Base-by-base conservation (phyloP, 2,113 vertebrate species). In the Taxidea taxus region DNA sequence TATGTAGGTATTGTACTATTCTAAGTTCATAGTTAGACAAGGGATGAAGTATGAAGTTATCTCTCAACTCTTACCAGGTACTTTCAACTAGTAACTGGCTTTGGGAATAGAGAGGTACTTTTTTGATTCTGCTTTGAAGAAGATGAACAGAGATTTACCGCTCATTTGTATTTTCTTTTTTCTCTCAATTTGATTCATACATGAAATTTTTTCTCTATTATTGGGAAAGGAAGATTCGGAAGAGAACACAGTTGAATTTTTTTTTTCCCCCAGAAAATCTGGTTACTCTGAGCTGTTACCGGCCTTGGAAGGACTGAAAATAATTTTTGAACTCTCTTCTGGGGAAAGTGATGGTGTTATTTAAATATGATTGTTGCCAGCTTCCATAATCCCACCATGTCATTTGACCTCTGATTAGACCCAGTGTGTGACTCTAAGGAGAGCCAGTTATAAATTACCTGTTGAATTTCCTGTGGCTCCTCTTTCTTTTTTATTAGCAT, bases 61-160 rank as follows among this genome's bases (percentile, higher is more conserved):
- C 7, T 84, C 3, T 78, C 2, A 72, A 39, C 42, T 85, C 37
- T 72, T 25, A 62, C 0, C 15, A 21, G 56, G 39, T 56, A 44
- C 34, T 92, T 94, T 84, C 8, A 66, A n/a, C 51, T 89, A 47
- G 37, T 89, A 86, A 68, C 56, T 81, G 88, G 6, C 18, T 80
- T 85, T 15, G 27, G 72, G 34, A 82, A 42, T 75, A 91, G 58
- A 68, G 64, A 86, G 34, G 25, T 58, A 66, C 12, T 90, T 87
- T 64, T n/a, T 86, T 95, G 34, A 81, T 80, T 4, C 12, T n/a
- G 16, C 56, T 95, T 97, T 90, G 27, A 83, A 94, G 62, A 47
- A 77, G 58, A 87, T 10, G n/a, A 83, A 11, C 39, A 20, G 39
- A 82, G 49, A 34, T 82, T 94, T 95, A 34, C 25, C 81, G 20